A percentile compares a stretch with the other conserved stretches of the same genome.
Conservation (phyloP, 2,888 invertebrate species). For the Gryllus longicercus region DNA sequence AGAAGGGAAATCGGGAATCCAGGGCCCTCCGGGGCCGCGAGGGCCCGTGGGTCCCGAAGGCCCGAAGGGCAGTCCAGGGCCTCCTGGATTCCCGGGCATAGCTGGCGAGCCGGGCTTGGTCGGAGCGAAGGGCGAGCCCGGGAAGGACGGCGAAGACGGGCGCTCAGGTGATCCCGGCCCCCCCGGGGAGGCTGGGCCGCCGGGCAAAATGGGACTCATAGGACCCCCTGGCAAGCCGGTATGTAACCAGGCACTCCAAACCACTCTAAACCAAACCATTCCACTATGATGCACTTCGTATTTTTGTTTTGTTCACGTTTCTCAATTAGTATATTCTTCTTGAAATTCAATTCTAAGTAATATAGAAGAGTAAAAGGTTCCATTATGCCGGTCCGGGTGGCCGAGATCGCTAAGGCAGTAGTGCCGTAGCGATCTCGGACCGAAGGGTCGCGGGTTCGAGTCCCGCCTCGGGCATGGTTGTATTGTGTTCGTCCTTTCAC, state of each 20-base stretch:
- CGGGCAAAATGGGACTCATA: conserved; percentile 60
- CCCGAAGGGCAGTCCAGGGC: conserved; percentile 68
- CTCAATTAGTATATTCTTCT: no score
- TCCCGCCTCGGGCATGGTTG: no score
- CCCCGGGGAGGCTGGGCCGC: conserved; percentile 46
- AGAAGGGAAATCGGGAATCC: conserved; percentile 65
- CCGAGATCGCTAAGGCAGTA: no score
- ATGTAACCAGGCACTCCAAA: conserved; percentile 31
- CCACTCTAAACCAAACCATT: neutral
- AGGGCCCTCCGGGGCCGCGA: conserved; percentile 63
- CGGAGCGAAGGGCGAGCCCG: conserved; percentile 71
- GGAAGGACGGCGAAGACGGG: conserved; percentile 72
- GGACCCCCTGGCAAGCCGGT: conserved; percentile 70
- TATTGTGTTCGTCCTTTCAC: no score
- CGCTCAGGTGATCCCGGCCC: conserved; percentile 66
- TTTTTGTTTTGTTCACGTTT: no score
- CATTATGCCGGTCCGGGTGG: no score
- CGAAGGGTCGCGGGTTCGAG: no score
- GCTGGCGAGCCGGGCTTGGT: conserved; percentile 66
- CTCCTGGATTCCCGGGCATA: conserved; percentile 72
- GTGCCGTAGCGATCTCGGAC: no score
- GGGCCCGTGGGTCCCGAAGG: conserved; percentile 69
- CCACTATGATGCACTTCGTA: no score
- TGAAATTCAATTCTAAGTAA: no score
- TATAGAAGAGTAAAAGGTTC: no score